Percentiles rank a stretch among this genome's conserved stretches.
Conservation (phyloP, 1,140 invertebrate genomes). For the Sinella curviseta region DNA sequence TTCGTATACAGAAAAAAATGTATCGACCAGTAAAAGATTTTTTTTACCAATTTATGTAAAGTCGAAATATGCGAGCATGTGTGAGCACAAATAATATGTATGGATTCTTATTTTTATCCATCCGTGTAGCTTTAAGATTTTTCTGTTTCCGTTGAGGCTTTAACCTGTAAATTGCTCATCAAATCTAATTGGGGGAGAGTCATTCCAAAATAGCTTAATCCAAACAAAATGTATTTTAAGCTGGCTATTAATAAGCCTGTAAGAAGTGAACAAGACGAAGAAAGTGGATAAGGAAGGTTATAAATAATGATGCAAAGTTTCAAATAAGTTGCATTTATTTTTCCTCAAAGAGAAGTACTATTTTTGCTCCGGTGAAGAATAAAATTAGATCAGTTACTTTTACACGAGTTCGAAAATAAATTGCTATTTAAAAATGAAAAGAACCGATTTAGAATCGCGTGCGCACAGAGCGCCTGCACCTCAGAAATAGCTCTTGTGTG, state of each 20-base stretch:
- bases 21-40: no score
- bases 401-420: not conserved
- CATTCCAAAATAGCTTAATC: not conserved
- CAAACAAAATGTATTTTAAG: not conserved
- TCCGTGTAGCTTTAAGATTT: no score
- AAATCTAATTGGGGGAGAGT: not conserved
- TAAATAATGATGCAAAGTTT: not conserved
- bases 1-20: no score
- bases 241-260: not conserved
- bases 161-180: not conserved
- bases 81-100: no score
- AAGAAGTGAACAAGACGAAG: not conserved
- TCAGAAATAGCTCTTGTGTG: not conserved
- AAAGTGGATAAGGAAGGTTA: not conserved
- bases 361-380: not conserved
- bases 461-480: not conserved
- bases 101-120: no score
- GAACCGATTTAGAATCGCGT: not conserved
- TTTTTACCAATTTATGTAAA: no score
- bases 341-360: not conserved
- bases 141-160: not conserved
- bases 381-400: slow-evolving; percentile 11
- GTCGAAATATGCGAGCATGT: no score
- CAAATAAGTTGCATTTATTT: not conserved
- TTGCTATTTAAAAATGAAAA: slow-evolving; percentile 1